Evolutionary conservation across 2,113 vertebrate species (phyloP).

Genomic region (Tauraco erythrolophus): DNA sequence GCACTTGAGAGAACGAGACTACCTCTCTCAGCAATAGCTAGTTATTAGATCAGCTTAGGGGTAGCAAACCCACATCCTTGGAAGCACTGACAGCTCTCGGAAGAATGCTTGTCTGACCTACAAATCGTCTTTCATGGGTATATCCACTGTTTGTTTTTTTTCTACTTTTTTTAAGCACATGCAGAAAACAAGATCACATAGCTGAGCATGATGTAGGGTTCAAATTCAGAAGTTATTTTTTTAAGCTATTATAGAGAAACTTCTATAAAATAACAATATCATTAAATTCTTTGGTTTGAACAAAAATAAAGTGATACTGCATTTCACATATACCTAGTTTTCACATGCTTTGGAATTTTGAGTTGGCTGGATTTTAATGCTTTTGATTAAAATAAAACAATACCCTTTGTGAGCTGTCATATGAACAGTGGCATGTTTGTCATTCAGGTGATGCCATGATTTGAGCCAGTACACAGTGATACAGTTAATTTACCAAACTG

Average conservation of each 20-base stretch:
- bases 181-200: neutral
- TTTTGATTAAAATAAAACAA: slow-evolving; percentile 16
- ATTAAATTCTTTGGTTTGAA: neutral
- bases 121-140: neutral
- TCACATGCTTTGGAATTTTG: neutral
- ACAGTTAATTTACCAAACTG: slow-evolving; percentile 70
- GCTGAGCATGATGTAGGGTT: neutral
- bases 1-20: neutral
- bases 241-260: neutral
- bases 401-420: slow-evolving; percentile 22
- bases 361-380: neutral
- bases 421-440: slow-evolving; percentile 49
- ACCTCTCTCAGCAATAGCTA: neutral
- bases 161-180: neutral
- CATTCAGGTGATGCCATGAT: slow-evolving; percentile 65
- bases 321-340: neutral
- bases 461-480: slow-evolving; percentile 61
- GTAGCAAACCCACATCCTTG: neutral
- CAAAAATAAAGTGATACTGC: neutral
- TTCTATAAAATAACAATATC: neutral
- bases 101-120: neutral
- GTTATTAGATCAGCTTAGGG: neutral
- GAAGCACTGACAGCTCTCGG: neutral
- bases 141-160: neutral
- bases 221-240: neutral